These are phyloP conservation scores for Drosophila lacertosa DNA, from an alignment of 1,140 invertebrate genomes.

Conservation along the genomic window DNA sequence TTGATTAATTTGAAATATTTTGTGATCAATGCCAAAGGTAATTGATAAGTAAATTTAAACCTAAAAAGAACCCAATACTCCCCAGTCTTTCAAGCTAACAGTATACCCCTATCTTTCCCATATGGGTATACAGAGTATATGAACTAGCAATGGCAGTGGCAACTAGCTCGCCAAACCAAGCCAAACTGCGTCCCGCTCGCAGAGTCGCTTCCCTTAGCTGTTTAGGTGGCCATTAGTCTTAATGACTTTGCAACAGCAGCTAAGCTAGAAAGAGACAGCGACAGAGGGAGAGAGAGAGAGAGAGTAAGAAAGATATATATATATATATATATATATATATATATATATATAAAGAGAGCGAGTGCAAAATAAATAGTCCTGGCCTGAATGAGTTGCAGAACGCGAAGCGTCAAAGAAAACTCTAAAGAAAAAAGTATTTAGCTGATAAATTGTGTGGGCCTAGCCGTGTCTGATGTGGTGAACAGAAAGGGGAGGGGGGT, in stretches of 20 bases:
- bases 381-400: slow-evolving; percentile 12
- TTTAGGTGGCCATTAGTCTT: slow-evolving; percentile 76
- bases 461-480: not conserved
- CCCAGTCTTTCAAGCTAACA: no score
- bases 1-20: no score
- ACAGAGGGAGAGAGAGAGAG: slow-evolving; percentile 1
- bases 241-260: slow-evolving; percentile 62
- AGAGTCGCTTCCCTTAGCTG: slow-evolving; percentile 8
- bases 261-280: slow-evolving; percentile 19
- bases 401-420: slow-evolving; percentile 14
- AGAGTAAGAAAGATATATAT: not conserved
- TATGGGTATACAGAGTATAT: not conserved
- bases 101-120: no score
- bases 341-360: no score
- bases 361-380: slow-evolving; percentile 31
- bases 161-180: slow-evolving; percentile 7
- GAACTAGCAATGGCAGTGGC: not conserved
- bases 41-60: no score
- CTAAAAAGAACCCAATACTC: no score
- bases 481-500: no score
- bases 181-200: not conserved
- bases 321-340: no score
- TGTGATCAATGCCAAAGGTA: no score
- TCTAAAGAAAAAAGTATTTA: not conserved
- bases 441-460: not conserved